Conservation (phyloP, 2,888 invertebrate species). For the Ametastegia equiseti region DNA sequence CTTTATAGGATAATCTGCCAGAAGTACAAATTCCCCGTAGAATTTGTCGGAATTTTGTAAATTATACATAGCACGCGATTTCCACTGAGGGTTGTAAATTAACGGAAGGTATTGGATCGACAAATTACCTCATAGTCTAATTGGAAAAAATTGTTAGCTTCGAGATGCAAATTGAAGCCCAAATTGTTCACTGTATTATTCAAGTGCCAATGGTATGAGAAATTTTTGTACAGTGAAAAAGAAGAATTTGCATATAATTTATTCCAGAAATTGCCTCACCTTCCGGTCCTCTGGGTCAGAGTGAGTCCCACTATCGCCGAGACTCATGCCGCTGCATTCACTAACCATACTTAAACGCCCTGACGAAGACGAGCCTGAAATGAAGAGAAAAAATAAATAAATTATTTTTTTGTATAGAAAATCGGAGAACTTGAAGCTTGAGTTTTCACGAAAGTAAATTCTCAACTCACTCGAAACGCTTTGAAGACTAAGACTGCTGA, state of each 20-base stretch:
- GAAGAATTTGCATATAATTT: not conserved
- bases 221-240: not conserved
- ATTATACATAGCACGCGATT: too few relatives aligned
- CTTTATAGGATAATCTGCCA: too few relatives aligned
- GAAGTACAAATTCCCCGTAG: too few relatives aligned
- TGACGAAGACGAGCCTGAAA: constrained; percentile 84
- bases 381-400: constrained; percentile 27
- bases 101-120: too few relatives aligned
- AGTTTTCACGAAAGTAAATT: not conserved
- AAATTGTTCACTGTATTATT: too few relatives aligned
- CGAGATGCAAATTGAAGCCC: too few relatives aligned
- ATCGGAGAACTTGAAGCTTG: not conserved
- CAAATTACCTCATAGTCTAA: too few relatives aligned
- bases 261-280: constrained; percentile 61
- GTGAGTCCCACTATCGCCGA: constrained; percentile 91
- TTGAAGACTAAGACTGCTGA: constrained; percentile 83
- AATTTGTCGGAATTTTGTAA: too few relatives aligned
- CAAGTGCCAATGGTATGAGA: not conserved
- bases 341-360: constrained; percentile 89
- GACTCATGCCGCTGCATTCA: constrained; percentile 85
- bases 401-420: not conserved
- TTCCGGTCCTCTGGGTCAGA: constrained; percentile 89
- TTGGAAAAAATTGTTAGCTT: too few relatives aligned
- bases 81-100: too few relatives aligned
- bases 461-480: constrained; percentile 81